Evolutionary conservation across 2,113 vertebrate species (phyloP).

Genomic region (Carettochelys insculpta): DNA sequence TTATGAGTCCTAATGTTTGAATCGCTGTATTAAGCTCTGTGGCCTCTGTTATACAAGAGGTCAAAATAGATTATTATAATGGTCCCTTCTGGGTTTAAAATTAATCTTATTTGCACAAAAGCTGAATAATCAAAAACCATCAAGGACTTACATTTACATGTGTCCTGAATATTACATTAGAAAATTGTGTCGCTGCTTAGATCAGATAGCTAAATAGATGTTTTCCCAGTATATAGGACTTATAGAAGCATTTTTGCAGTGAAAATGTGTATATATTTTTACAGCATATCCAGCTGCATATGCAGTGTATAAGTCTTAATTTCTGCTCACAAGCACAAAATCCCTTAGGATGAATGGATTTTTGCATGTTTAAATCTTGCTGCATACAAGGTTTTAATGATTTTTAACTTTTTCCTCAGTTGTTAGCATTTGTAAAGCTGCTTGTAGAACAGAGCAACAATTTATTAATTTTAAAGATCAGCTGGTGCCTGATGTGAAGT

Average conservation of each 20-base stretch:
- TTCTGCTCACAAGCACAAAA: background rate
- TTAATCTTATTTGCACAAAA: background rate
- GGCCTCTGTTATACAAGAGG: background rate
- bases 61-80: background rate
- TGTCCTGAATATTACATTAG: slow-evolving; percentile 30
- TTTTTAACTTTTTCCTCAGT: background rate
- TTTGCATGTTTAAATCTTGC: background rate
- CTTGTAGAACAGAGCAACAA: background rate
- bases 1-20: background rate
- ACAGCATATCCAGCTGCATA: too few relatives aligned
- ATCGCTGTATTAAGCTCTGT: background rate
- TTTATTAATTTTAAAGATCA: too few relatives aligned
- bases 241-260: too few relatives aligned
- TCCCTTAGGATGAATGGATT: background rate
- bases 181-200: background rate
- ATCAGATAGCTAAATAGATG: background rate
- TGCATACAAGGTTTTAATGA: background rate
- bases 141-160: background rate
- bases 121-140: background rate
- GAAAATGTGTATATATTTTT: too few relatives aligned
- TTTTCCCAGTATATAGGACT: background rate
- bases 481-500: too few relatives aligned
- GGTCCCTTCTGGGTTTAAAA: background rate
- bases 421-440: background rate
- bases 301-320: background rate